Evolutionary conservation across 2,797 vertebrate genomes (phyloP).

Genomic region (Alectoris magna): DNA sequence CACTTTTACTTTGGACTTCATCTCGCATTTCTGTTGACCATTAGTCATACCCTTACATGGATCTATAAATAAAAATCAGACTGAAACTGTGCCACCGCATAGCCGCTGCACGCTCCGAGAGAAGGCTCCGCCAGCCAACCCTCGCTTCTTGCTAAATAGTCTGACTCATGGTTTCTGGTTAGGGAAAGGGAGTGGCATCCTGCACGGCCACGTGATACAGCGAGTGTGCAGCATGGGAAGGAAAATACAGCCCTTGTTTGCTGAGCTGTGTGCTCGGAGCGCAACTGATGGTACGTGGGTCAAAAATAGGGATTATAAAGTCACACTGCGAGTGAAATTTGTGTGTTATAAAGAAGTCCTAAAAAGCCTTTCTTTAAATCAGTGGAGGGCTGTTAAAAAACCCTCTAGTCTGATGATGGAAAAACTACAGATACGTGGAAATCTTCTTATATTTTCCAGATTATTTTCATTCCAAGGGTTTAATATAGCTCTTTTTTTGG

Average conservation of each 20-base stretch:
- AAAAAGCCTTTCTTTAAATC: background rate
- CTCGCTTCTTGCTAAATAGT: constrained; percentile 12
- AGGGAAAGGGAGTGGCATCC: constrained; percentile 61
- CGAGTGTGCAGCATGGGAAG: background rate
- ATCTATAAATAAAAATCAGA: constrained; percentile 1
- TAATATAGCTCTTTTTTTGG: background rate
- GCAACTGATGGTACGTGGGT: background rate
- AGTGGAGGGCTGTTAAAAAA: accelerated
- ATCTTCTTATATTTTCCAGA: constrained; percentile 1
- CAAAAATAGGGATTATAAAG: background rate
- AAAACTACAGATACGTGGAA: background rate
- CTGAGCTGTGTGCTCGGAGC: background rate
- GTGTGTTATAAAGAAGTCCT: background rate
- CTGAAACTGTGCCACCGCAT: constrained; percentile 12
- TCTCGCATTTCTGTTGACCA: background rate
- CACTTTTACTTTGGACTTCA: constrained; percentile 39
- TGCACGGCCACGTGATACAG: background rate
- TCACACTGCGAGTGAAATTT: background rate
- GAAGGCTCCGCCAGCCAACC: constrained; percentile 31
- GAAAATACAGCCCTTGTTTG: background rate
- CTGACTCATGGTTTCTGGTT: constrained; percentile 61
- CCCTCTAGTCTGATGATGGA: background rate
- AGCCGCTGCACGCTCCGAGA: background rate
- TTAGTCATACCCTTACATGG: constrained; percentile 5
- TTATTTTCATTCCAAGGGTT: constrained; percentile 37